Evolutionary conservation across 1,140 invertebrate species (phyloP).

Genomic region (Harpegnathos saltator): DNA sequence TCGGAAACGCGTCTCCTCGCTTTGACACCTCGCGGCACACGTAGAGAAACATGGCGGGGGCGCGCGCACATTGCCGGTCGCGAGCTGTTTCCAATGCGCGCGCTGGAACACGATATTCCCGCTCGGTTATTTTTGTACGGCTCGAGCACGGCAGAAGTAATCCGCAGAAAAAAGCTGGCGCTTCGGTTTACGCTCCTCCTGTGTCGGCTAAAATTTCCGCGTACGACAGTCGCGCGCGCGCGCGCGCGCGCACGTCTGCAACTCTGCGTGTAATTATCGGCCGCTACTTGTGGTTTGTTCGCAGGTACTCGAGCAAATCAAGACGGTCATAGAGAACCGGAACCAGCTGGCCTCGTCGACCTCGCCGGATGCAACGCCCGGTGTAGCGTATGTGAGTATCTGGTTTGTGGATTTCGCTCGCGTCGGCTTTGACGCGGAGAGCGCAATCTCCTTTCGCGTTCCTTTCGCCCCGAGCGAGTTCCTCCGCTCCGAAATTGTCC

Average conservation of each 20-base stretch:
- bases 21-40: neutral
- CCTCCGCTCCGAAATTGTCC: too few species aligned
- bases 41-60: too few species aligned
- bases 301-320: constrained; percentile 85
- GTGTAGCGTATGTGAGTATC: constrained; percentile 77
- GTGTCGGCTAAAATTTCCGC: neutral
- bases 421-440: neutral
- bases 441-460: neutral
- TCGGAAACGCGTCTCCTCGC: neutral
- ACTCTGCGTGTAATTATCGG: constrained; percentile 46
- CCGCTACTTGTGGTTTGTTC: constrained; percentile 56
- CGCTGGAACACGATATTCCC: neutral
- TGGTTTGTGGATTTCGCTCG: neutral
- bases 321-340: constrained; percentile 84
- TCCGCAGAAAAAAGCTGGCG: neutral
- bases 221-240: constrained; percentile 54
- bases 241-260: too few species aligned
- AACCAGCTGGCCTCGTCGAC: constrained; percentile 81
- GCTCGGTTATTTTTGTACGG: neutral
- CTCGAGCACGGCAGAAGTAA: neutral
- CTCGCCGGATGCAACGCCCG: constrained; percentile 72
- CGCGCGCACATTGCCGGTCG: too few species aligned
- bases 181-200: neutral
- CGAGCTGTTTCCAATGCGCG: too few species aligned
- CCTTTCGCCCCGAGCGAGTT: too few species aligned